These are phyloP conservation scores for Halictus rubicundus DNA, from an alignment of 1,140 invertebrate genomes.

Conservation along the genomic window DNA sequence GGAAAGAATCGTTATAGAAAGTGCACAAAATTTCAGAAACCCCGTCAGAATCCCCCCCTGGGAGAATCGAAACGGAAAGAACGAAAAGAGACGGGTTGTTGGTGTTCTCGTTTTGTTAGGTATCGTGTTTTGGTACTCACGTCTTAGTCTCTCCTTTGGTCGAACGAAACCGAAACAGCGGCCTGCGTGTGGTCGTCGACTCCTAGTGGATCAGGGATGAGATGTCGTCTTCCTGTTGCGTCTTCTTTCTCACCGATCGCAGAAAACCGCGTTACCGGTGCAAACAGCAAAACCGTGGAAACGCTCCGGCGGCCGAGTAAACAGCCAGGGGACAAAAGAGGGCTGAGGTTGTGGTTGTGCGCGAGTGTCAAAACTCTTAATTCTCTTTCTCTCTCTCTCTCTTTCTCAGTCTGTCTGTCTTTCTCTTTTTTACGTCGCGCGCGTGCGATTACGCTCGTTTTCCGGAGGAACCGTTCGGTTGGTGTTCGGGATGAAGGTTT, in stretches of 20 bases:
- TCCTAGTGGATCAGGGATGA: not conserved
- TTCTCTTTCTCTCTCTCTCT: not conserved
- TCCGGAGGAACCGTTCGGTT: slow-evolving; percentile 38
- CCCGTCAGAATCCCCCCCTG: not conserved
- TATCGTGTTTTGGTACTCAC: slow-evolving; percentile 46
- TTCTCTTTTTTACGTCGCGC: slow-evolving; percentile 54
- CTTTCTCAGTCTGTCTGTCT: too few species aligned
- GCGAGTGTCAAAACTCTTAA: slow-evolving; percentile 9
- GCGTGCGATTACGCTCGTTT: slow-evolving; percentile 66
- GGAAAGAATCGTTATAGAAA: too few species aligned
- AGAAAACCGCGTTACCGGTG: slow-evolving; percentile 4
- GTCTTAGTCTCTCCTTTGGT: slow-evolving; percentile 49
- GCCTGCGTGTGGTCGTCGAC: slow-evolving; percentile 31
- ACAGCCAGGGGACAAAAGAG: slow-evolving; percentile 15
- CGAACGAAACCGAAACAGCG: slow-evolving; percentile 16
- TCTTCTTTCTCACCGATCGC: slow-evolving; percentile 21
- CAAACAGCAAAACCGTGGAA: too few species aligned
- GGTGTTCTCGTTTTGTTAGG: too few species aligned
- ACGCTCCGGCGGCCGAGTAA: too few species aligned
- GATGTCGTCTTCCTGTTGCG: slow-evolving; percentile 20
- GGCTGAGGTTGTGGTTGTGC: slow-evolving; percentile 14
- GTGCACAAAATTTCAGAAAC: too few species aligned
- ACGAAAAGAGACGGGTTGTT: not conserved
- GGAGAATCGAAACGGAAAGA: not conserved
- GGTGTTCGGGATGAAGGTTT: slow-evolving; percentile 74